phyloP scores from a whole-genome alignment of 2,113 vertebrate genomes.

The Tachysurus fulvidraco region DNA sequence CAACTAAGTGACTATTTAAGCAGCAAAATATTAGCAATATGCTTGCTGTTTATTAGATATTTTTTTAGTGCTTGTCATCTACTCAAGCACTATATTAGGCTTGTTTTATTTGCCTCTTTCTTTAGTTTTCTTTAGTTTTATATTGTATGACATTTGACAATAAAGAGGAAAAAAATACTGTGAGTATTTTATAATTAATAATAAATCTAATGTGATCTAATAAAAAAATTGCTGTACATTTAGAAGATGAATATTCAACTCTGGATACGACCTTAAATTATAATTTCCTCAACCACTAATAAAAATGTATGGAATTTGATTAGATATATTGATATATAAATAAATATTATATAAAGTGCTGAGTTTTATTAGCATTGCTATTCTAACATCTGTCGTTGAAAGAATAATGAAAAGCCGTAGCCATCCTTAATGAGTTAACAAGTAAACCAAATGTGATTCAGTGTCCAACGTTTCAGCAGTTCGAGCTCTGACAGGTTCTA shows the following conservation, averaged over 20 bases:
- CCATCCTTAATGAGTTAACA: slow-evolving; percentile 18
- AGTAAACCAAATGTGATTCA: slow-evolving; percentile 16
- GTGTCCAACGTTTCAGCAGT: slow-evolving; percentile 21
- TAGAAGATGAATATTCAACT: neutral
- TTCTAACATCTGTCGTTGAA: slow-evolving; percentile 5
- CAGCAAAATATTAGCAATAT: neutral
- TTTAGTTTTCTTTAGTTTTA: neutral
- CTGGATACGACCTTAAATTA: neutral
- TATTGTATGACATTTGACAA: neutral
- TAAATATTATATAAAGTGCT: no score
- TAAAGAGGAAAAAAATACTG: neutral
- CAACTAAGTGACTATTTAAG: neutral
- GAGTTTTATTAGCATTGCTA: no score
- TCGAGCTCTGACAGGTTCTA: slow-evolving; percentile 21
- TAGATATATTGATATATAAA: neutral
- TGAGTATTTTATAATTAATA: neutral
- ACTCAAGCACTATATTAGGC: neutral
- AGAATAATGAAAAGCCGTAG: slow-evolving; percentile 6
- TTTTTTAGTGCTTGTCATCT: neutral
- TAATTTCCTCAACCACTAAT: neutral
- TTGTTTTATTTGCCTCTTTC: neutral
- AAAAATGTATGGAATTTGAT: neutral
- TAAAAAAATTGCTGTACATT: neutral
- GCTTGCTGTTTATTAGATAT: neutral
- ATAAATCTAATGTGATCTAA: neutral